Evolutionary conservation across 2,888 invertebrate species (phyloP), one percentile per base, ranked within the genome.

Genomic region (Aleiodes alternator): DNA sequence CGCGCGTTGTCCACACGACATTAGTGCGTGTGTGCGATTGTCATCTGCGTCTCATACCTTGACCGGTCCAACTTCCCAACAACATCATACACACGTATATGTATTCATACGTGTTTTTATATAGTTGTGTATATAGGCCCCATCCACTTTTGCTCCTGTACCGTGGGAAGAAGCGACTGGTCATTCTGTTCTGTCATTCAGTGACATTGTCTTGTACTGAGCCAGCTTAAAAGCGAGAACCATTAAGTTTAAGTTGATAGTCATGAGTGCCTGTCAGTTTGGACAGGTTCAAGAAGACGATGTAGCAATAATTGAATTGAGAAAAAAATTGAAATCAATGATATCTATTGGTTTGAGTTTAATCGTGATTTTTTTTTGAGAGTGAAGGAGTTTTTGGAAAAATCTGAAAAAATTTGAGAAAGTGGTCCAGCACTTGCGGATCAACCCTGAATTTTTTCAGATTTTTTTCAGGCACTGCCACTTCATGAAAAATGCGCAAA

Each of bases 111-210:
- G 38, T 64, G 14, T 64, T 48, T 34, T 12, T 53, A 64, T 53
- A 64, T 74, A 56, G 55, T 61, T 70, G 70, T 61, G 61, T 69
- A 53, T 43, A 12, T 61, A 50, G 48, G 23, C 23, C 29, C 61
- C 70, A 66, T 75, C 61, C 75, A 53, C 64, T 64, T 80, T 71
- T 69, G 71, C 81, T 81, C 82, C 77, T 78, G 82, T 84, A 88
- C 88, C 87, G 88, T 87, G 88, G 87, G 88, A 88, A 87, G 88
- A 83, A 72, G 73, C 73, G 76, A 80, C 81, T 76, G 80, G 80
- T 81, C 81, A 53, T 23, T 23, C 23, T 23, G 23, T 23, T 2
- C 23, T 23, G 23, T 23, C 23, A 23, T 69, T 61, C 68, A 68
- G 68, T 71, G 61, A 56, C 31, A 73, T 55, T 61, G 56, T 66